phyloP scores from a whole-genome alignment of 2,888 invertebrate genomes.

The Cerceris ruficornis region DNA sequence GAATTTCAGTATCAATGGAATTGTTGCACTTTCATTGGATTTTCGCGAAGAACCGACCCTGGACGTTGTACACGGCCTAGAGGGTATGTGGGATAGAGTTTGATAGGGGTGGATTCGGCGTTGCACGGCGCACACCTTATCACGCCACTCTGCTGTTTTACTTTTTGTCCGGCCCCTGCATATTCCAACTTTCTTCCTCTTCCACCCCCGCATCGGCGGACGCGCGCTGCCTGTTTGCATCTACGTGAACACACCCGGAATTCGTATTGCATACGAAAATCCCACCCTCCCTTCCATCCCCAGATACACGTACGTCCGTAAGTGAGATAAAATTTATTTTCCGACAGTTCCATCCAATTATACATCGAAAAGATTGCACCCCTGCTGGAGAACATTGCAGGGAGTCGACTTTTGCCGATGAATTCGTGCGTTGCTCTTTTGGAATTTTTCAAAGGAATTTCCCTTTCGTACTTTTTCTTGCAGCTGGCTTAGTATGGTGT shows the following conservation, averaged over 20 bases:
- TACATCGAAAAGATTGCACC: constrained; percentile 3
- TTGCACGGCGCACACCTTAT: constrained; percentile 52
- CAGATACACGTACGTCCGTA: constrained; percentile 9
- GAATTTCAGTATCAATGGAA: constrained; percentile 9
- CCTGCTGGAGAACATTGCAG: too few relatives aligned
- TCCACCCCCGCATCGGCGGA: constrained; percentile 6
- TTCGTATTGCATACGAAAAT: constrained; percentile 12
- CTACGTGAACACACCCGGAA: constrained; percentile 3
- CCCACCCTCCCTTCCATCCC: constrained; percentile 14
- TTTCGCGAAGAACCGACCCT: constrained; percentile 43
- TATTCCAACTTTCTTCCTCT: constrained; percentile 55
- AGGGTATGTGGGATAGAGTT: constrained; percentile 45
- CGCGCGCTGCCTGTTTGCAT: constrained; percentile 18
- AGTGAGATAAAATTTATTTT: constrained; percentile 47
- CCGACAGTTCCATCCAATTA: constrained; percentile 32
- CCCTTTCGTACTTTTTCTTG: too few relatives aligned
- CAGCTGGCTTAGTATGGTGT: too few relatives aligned
- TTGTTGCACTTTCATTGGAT: constrained; percentile 25
- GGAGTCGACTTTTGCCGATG: neutral
- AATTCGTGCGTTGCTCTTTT: neutral
- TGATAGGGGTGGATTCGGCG: constrained; percentile 55
- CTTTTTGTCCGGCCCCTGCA: constrained; percentile 54
- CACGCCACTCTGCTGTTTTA: constrained; percentile 56
- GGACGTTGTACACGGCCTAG: constrained; percentile 36
- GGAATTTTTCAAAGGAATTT: neutral